Conservation (phyloP, 1,140 invertebrate genomes). For the Hormaphis cornu region DNA sequence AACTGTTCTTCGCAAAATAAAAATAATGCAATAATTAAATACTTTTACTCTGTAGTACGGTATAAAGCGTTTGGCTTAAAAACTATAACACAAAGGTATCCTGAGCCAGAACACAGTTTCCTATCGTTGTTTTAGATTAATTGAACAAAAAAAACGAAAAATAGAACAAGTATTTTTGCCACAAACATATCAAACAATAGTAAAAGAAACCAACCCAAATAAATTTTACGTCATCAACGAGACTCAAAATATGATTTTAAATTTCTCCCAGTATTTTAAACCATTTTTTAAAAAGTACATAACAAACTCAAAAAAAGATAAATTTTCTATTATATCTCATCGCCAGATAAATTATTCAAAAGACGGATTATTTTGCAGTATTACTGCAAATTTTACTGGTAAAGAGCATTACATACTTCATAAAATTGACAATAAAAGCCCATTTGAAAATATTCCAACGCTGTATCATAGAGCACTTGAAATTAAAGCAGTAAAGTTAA, state of each 20-base stretch:
- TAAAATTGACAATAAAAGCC: too few species aligned
- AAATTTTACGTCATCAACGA: conserved; percentile 1
- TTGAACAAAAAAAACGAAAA: conserved; percentile 4
- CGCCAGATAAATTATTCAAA: background rate
- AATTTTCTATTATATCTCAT: conserved; percentile 11
- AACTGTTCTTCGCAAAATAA: background rate
- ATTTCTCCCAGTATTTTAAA: background rate
- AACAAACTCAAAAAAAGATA: background rate
- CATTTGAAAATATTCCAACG: too few species aligned
- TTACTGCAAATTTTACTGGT: background rate
- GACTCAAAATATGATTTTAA: background rate
- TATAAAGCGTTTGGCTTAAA: background rate
- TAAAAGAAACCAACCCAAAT: background rate
- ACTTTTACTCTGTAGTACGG: background rate
- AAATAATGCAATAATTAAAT: background rate
- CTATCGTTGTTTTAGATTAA: conserved; percentile 27
- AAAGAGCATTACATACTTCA: background rate
- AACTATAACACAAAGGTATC: conserved; percentile 26
- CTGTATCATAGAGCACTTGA: too few species aligned
- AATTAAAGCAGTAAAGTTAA: too few species aligned
- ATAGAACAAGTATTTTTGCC: conserved; percentile 6
- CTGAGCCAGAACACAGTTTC: background rate
- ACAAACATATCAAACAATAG: background rate
- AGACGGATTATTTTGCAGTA: background rate
- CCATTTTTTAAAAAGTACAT: conserved; percentile 10